These are phyloP conservation scores for Oegoconia quadripuncta DNA, from an alignment of 2,888 invertebrate genomes.

Conservation along the genomic window DNA sequence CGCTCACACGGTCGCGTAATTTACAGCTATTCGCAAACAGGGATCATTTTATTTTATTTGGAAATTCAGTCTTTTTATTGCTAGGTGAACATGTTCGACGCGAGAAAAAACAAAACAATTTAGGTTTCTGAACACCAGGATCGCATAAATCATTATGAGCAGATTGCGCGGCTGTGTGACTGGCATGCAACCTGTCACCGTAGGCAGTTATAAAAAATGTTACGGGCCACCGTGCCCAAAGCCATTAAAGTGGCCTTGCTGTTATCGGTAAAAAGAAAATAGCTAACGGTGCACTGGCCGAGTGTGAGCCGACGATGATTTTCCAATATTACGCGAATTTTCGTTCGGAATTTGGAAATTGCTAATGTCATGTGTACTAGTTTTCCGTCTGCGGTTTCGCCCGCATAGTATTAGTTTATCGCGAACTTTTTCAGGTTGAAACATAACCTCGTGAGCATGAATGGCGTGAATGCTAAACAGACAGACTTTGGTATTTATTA, in stretches of 20 bases:
- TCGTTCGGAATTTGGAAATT: no score
- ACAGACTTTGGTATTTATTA: no score
- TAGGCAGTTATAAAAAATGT: conserved; percentile 40
- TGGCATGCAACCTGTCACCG: conserved; percentile 6
- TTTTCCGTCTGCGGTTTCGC: no score
- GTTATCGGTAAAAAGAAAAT: conserved; percentile 67
- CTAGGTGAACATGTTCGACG: no score
- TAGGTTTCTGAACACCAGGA: conserved; percentile 1
- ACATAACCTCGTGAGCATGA: no score
- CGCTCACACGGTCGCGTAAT: conserved; percentile 30
- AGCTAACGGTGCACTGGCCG: conserved; percentile 53
- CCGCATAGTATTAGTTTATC: no score
- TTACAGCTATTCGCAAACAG: background rate
- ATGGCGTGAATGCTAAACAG: no score
- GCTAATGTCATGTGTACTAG: no score
- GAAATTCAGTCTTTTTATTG: no score
- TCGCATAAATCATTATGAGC: conserved; percentile 6
- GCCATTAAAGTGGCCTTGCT: conserved; percentile 67
- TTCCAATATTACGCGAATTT: no score
- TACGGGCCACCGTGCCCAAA: conserved; percentile 60
- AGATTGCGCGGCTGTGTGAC: background rate
- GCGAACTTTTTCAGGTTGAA: no score
- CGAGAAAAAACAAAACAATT: background rate
- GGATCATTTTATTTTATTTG: background rate
- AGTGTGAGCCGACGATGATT: conserved; percentile 17